Percentiles rank a stretch among this genome's conserved stretches.
These are phyloP conservation scores for Andricus quercusramuli DNA, from an alignment of 2,888 invertebrate genomes.

Conservation along the genomic window DNA sequence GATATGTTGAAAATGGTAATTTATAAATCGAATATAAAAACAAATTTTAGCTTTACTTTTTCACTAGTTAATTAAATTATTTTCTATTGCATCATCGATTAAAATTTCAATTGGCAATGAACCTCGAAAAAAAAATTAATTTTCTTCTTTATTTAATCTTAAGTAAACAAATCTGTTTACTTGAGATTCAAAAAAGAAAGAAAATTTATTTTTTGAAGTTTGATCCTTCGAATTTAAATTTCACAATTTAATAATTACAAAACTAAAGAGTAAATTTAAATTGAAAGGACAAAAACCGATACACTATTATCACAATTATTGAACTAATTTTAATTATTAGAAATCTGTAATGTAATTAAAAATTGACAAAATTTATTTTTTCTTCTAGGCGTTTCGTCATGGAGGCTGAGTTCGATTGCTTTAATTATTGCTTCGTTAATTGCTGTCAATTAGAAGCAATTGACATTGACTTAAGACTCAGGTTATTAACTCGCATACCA, in stretches of 20 bases:
- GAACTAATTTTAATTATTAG: no score
- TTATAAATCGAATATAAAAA: background rate
- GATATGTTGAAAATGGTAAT: conserved; percentile 49
- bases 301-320: no score
- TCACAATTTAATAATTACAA: no score
- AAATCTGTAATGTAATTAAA: background rate
- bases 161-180: no score
- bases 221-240: no score
- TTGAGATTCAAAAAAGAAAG: no score
- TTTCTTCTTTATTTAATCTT: background rate
- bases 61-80: background rate
- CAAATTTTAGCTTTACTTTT: background rate
- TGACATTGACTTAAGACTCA: background rate
- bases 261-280: no score
- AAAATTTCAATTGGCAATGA: conserved; percentile 11
- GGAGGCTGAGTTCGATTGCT: conserved; percentile 12
- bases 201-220: no score
- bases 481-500: conserved; percentile 4
- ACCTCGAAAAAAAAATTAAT: conserved; percentile 2
- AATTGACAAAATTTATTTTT: background rate
- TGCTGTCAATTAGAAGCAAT: conserved; percentile 15
- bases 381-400: conserved; percentile 11
- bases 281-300: no score
- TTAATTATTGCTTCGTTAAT: conserved; percentile 28
- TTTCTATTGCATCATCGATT: conserved; percentile 6